Evolutionary conservation across 2,113 vertebrate genomes (phyloP), one percentile per base, ranked within the genome.

Genomic region (Tachysurus vachellii): DNA sequence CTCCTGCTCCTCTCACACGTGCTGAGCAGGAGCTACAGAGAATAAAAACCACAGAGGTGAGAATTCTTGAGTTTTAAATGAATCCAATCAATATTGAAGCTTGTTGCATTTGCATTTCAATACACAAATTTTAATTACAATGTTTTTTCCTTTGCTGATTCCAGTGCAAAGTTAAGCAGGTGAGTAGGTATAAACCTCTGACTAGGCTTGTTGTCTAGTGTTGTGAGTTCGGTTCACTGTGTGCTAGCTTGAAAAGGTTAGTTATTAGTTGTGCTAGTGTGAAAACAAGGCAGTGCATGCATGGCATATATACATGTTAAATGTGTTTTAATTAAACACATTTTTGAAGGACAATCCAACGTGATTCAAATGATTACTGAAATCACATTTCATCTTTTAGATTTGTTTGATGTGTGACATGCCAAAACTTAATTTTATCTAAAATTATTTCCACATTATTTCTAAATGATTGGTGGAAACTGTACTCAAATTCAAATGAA

Each of bases 11-110:
- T 0, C 96, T 99, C 91, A 99, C 98, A 0, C 93, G 95, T 0
- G 98, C 98, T 0, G 98, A 99, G 90, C 96, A 96, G 93, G 98
- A 99, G 93, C 96, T 99, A 5, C 97, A 97, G 93, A 96, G 97
- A 93, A 99, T 99, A 92, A 99, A 97, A 90, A 97, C 98, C 93
- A 97, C 97, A 0, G 98, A 99, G 97, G 98, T 99, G 86, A 93
- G 91, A 88, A 83, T 16, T 47, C 82, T 12, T 26, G 23, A 42
- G n/a, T 19, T 36, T 68, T 57, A 13, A 57, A 26, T 7, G 0
- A 62, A 81, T 17, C 10, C 59, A 47, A 26, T 12, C 59, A 68
- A 26, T 23, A 23, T 21, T 56, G 23, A 66, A 77, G 64, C 56
- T 54, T 17, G 31, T 54, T 26, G 54, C 59, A 53, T 61, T 62